Evolutionary conservation across 2,797 vertebrate genomes (phyloP), one percentile per base, ranked within the genome.

Genomic region (Huso huso): DNA sequence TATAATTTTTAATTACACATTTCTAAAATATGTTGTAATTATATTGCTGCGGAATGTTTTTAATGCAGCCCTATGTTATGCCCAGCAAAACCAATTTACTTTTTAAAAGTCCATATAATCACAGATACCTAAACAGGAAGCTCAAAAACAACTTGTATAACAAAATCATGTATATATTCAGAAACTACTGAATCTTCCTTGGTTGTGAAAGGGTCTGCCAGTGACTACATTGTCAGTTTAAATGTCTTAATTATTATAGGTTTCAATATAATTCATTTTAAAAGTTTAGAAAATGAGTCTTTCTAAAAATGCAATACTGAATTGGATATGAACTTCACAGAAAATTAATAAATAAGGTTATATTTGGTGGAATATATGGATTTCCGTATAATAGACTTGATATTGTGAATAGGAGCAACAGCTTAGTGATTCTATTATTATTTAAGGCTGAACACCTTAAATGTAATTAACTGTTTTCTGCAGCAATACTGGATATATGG

Each of bases 241-340:
- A 62, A 10, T 57, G 49, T 66, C 59, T 49, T 9, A 66, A 70
- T 51, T 49, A 4, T 13, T 58, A 11, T 58, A 13, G 12, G 55
- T 58, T 58, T 58, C 2, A n/a, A 13, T 15, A n/a, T 58, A 58
- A 58, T n/a, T 11, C 12, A 6, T 58, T 58, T 58, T n/a, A n/a
- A n/a, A n/a, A 58, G 55, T 13, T 13, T 58, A 13, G 12, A 58
- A 58, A n/a, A n/a, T 58, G 10, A 58, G 12, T n/a, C 15, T 7
- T 58, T 58, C 10, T 58, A 7, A 58, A 58, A 58, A 58, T n/a
- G 12, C 88, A 90, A 86, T 85, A 87, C 87, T 70, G 78, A 78
- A 72, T 74, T 80, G 83, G 74, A 73, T 86, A 82, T 79, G 84
- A 86, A 83, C 83, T 76, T 72, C 78, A 72, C 74, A 71, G 70